Percentiles rank a stretch among this genome's conserved stretches.
These are phyloP conservation scores for Ciconia maguari DNA, from an alignment of 2,113 vertebrate species.

Conservation along the genomic window DNA sequence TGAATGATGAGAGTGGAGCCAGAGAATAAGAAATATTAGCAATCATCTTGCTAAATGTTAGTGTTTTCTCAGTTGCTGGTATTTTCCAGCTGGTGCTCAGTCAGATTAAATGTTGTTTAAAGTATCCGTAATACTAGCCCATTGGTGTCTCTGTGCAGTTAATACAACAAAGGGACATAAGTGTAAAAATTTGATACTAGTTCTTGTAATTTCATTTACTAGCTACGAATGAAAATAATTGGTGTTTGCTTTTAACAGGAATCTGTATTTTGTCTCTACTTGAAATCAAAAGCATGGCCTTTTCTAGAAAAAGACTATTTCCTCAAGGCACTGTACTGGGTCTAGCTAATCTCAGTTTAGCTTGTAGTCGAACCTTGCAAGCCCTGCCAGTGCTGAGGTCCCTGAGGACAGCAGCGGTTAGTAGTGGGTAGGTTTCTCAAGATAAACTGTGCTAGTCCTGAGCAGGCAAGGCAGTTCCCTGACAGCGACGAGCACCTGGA, in stretches of 20 bases:
- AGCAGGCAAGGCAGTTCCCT: not conserved
- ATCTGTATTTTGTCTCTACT: not conserved
- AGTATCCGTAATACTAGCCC: not conserved
- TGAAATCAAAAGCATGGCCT: not conserved
- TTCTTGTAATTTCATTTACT: not conserved
- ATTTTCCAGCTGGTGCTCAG: not conserved
- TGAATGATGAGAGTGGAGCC: not conserved
- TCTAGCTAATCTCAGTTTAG: not conserved
- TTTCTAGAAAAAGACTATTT: not conserved
- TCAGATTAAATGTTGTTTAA: not conserved
- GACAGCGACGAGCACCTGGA: not conserved
- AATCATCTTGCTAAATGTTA: not conserved
- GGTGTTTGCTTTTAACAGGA: not conserved
- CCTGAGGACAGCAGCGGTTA: not conserved
- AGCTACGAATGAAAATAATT: not conserved
- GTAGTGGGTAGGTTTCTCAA: not conserved
- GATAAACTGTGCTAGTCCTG: not conserved
- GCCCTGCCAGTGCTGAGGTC: not conserved
- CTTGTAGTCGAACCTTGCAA: not conserved
- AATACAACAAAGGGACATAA: not conserved
- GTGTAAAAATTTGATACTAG: not conserved
- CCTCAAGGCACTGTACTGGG: fast-evolving
- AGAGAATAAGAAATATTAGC: not conserved
- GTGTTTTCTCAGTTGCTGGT: not conserved
- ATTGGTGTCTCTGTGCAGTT: not conserved